Percentiles rank a stretch among this genome's conserved stretches.
Conservation (phyloP, 2,113 vertebrate genomes). For the Uropsilus gracilis region DNA sequence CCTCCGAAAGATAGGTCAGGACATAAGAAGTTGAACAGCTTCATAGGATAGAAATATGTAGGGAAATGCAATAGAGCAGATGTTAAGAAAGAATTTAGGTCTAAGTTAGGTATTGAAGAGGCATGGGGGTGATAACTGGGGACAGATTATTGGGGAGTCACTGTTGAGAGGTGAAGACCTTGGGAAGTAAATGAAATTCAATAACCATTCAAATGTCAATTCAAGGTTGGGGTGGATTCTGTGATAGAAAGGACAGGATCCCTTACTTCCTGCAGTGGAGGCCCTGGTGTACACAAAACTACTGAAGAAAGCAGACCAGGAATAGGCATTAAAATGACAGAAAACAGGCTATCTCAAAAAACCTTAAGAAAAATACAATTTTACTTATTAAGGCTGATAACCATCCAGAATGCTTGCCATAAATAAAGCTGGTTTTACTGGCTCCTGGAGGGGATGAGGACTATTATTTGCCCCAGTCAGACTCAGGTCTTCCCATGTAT, state of each 20-base stretch:
- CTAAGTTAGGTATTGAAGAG: conserved; percentile 44
- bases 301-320: neutral
- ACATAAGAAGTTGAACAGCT: conserved; percentile 37
- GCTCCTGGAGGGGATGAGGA: neutral
- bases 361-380: conserved; percentile 18
- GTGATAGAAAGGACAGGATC: neutral
- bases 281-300: neutral
- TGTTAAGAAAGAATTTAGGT: conserved; percentile 18
- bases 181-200: conserved; percentile 60
- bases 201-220: neutral
- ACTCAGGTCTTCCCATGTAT: neutral
- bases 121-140: neutral
- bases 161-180: neutral
- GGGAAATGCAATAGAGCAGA: conserved; percentile 42
- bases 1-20: conserved; percentile 51
- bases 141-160: conserved; percentile 22
- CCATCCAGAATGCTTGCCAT: neutral
- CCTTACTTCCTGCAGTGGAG: neutral
- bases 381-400: conserved; percentile 18
- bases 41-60: conserved; percentile 20
- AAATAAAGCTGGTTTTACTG: neutral
- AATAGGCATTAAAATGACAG: neutral
- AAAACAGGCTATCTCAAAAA: neutral
- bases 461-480: neutral
- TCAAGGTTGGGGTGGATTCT: neutral